Percentiles rank a stretch among this genome's conserved stretches.
Evolutionary conservation across 2,113 vertebrate species (phyloP).

Genomic region (Hippolais icterina): DNA sequence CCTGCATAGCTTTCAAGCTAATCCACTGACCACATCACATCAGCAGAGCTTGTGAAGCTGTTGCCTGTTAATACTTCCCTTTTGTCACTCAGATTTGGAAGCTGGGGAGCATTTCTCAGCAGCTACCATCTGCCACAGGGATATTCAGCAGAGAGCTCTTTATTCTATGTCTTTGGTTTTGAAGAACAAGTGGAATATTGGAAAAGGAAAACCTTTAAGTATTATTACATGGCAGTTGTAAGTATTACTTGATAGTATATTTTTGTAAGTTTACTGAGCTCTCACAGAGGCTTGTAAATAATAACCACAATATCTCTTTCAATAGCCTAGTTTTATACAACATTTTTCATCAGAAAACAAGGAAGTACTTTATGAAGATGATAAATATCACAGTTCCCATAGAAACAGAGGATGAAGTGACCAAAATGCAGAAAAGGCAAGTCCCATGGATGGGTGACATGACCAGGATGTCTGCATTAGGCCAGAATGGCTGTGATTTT

Average conservation of each 20-base stretch:
- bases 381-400: background rate
- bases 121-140: background rate
- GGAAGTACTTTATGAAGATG: background rate
- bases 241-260: background rate
- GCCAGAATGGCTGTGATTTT: background rate
- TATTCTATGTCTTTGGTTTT: background rate
- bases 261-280: background rate
- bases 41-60: background rate
- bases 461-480: background rate
- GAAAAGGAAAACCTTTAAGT: background rate
- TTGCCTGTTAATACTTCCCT: background rate
- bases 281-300: background rate
- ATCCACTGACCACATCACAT: background rate
- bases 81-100: background rate
- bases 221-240: background rate
- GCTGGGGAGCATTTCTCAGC: background rate
- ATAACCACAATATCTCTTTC: background rate
- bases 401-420: background rate
- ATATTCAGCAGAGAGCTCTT: background rate
- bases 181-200: background rate
- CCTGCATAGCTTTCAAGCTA: background rate
- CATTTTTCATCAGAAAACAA: background rate
- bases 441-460: background rate
- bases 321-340: background rate
- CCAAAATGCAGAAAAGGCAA: background rate